A percentile compares a stretch with the other conserved stretches of the same genome.
Conservation (phyloP, 2,113 vertebrate species). For the Prunella himalayana region DNA sequence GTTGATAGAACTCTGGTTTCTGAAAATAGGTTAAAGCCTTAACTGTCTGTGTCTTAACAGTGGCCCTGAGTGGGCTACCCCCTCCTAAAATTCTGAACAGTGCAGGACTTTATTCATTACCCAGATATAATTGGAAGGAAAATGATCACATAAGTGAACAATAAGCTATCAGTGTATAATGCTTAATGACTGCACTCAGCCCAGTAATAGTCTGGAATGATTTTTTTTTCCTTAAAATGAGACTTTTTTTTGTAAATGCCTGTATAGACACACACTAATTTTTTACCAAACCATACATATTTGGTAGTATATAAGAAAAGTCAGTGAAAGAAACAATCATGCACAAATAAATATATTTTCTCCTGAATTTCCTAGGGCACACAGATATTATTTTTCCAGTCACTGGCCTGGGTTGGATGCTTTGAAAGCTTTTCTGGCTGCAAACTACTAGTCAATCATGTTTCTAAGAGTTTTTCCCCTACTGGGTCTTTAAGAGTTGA, state of each 20-base stretch:
- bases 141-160: conserved; percentile 57
- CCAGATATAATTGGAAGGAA: conserved; percentile 59
- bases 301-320: background rate
- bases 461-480: background rate
- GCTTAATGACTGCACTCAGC: conserved; percentile 21
- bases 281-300: background rate
- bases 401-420: background rate
- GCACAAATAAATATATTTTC: background rate
- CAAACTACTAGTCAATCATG: background rate
- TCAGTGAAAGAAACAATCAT: background rate
- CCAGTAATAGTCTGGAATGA: background rate
- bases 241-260: background rate
- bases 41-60: conserved; percentile 15
- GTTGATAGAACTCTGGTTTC: conserved; percentile 64
- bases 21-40: conserved; percentile 66
- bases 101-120: conserved; percentile 62
- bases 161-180: conserved; percentile 3
- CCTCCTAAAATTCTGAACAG: background rate
- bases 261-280: background rate
- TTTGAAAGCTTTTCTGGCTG: background rate
- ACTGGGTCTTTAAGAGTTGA: background rate
- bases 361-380: background rate
- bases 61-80: background rate
- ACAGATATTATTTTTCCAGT: background rate
- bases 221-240: background rate